These are phyloP conservation scores for Astatotilapia flaviijosephi DNA, from an alignment of 2,113 vertebrate species.

Conservation along the genomic window DNA sequence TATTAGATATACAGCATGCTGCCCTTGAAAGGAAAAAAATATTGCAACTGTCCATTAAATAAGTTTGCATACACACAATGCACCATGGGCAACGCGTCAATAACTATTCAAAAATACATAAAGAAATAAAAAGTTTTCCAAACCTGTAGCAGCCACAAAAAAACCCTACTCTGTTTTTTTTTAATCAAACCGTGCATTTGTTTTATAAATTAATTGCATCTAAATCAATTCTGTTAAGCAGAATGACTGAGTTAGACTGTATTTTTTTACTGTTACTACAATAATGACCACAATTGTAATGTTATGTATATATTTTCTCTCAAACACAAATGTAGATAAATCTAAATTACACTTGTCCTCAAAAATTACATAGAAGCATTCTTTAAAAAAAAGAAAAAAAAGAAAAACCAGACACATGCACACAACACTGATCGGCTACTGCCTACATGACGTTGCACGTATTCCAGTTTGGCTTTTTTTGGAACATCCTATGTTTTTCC, in stretches of 20 bases:
- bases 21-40: constrained; percentile 61
- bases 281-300: not conserved
- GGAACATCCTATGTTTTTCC: not conserved
- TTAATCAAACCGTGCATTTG: not conserved
- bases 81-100: not conserved
- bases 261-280: not conserved
- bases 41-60: constrained; percentile 43
- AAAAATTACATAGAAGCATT: not conserved
- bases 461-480: not conserved
- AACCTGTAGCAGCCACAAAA: not conserved
- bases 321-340: not conserved
- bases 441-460: not conserved
- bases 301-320: not conserved
- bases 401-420: not conserved
- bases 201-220: fast-evolving
- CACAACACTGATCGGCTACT: not conserved
- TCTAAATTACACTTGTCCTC: not conserved
- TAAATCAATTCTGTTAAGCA: not conserved
- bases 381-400: not conserved
- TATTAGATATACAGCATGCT: constrained; percentile 59
- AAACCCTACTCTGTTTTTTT: not conserved
- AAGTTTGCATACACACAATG: constrained; percentile 6
- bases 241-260: not conserved
- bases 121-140: not conserved
- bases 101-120: not conserved